These are phyloP conservation scores for Sepiola atlantica DNA, from an alignment of 2,888 invertebrate species.

Conservation along the genomic window DNA sequence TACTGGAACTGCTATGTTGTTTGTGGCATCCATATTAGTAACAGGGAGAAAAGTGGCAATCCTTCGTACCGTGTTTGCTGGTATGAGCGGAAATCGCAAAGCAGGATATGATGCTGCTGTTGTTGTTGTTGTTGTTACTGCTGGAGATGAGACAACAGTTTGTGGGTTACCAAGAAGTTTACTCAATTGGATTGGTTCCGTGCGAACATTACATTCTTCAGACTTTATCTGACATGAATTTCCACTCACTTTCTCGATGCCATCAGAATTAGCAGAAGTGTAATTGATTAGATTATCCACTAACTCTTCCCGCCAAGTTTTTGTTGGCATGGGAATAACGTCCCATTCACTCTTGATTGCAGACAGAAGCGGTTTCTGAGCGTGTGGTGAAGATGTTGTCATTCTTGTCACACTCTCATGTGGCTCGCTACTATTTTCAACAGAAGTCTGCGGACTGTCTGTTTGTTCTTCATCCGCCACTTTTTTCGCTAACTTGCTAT, in stretches of 20 bases:
- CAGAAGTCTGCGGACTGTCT: not conserved
- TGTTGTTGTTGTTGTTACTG: not conserved
- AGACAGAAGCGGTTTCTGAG: not conserved
- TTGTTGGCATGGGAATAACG: not conserved
- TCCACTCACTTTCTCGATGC: too few species aligned
- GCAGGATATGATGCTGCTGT: not conserved
- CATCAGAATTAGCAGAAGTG: not conserved
- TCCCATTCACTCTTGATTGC: not conserved
- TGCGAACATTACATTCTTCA: not conserved
- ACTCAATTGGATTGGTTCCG: slow-evolving; percentile 37
- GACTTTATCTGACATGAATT: not conserved
- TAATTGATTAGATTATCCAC: not conserved
- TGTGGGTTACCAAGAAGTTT: not conserved
- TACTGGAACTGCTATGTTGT: not conserved
- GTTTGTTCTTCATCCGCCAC: not conserved
- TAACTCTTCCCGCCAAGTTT: not conserved
- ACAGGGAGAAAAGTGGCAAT: not conserved
- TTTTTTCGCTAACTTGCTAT: not conserved
- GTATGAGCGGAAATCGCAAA: too few species aligned
- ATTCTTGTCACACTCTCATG: not conserved
- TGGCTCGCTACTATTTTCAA: not conserved
- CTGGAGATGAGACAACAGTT: not conserved
- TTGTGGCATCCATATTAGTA: not conserved
- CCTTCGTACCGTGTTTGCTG: not conserved
- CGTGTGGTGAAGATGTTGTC: not conserved